Evolutionary conservation across 2,797 vertebrate species (phyloP), one percentile per base, ranked within the genome.

Genomic region (Paratrypauchen microcephalus): DNA sequence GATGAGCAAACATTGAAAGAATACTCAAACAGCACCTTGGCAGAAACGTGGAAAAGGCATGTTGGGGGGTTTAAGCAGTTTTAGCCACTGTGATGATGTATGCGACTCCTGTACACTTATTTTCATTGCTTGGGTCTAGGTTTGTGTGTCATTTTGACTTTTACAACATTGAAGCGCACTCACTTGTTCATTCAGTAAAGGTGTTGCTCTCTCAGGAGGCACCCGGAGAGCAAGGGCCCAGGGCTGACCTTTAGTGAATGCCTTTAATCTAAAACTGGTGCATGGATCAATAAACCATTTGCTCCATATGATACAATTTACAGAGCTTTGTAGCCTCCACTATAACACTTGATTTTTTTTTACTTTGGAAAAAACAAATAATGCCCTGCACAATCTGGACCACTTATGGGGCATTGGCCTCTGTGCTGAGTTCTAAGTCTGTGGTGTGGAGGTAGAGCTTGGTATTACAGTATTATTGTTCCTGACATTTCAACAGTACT

Each of bases 1-100:
- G 81, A 85, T 88, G 90, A 87, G 88, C 94, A 95, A 93, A 91
- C 92, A 94, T 88, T 85, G 90, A 93, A 86, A 83, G 92, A 92
- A 93, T 94, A 86, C 89, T 90, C 79, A 87, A 92, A 86, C 79
- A 86, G 81, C 74, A 71, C 69, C 74, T 74, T 68, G 70, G 72
- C 76, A 86, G 52, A 75, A 79, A 82, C 72, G 77, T 79, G 85
- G 52, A 75, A 80, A 82, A 75, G 76, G 78, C 28, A 36, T 24
- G 30, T 19, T 28, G 65, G 70, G 79, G 73, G 75, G 74, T 87
- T 81, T 83, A 81, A 39, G 71, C 55, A 54, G 16, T 66, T 68
- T 81, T 83, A 77, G 30, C 72, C 52, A 50, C 7, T 66, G 65
- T 28, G 63, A 32, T 23, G 54, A 57, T 50, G 45, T 23, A 32